Percentiles rank a stretch among this genome's conserved stretches.
These are phyloP conservation scores for Bradypus variegatus DNA, from an alignment of 2,797 vertebrate species.

Conservation along the genomic window DNA sequence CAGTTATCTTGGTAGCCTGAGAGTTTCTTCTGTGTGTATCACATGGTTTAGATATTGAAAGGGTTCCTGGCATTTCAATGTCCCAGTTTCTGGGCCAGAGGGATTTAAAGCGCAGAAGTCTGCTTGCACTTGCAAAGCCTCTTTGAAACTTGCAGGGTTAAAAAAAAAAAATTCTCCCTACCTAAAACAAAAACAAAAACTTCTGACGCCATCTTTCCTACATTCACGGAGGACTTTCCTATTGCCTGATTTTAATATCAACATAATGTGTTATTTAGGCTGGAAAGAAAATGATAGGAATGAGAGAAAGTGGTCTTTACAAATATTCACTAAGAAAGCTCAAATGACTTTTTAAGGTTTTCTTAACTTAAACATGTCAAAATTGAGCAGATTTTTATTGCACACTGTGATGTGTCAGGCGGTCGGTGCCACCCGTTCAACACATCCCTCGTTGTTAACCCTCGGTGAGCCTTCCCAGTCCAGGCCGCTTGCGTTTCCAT, in stretches of 20 bases:
- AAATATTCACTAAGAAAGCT: neutral
- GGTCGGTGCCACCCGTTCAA: neutral
- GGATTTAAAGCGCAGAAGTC: constrained; percentile 52
- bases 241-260: neutral
- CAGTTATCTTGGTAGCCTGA: constrained; percentile 6
- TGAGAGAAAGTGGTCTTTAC: neutral
- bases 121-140: constrained; percentile 52
- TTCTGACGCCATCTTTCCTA: neutral
- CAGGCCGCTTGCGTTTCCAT: neutral
- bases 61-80: constrained; percentile 53
- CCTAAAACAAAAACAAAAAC: neutral
- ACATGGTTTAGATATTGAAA: constrained; percentile 37
- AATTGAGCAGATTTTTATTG: neutral
- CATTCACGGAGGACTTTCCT: neutral
- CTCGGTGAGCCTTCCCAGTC: neutral
- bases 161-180: neutral
- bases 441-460: neutral
- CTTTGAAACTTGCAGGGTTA: constrained; percentile 48
- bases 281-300: neutral
- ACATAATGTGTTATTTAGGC: neutral
- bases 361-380: constrained; percentile 17
- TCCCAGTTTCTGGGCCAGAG: constrained; percentile 45
- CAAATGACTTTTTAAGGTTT: neutral
- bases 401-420: neutral
- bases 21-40: constrained; percentile 34